A percentile compares a stretch with the other conserved stretches of the same genome.
Conservation (phyloP, 2,797 vertebrate genomes). For the Phylloscopus collybita region DNA sequence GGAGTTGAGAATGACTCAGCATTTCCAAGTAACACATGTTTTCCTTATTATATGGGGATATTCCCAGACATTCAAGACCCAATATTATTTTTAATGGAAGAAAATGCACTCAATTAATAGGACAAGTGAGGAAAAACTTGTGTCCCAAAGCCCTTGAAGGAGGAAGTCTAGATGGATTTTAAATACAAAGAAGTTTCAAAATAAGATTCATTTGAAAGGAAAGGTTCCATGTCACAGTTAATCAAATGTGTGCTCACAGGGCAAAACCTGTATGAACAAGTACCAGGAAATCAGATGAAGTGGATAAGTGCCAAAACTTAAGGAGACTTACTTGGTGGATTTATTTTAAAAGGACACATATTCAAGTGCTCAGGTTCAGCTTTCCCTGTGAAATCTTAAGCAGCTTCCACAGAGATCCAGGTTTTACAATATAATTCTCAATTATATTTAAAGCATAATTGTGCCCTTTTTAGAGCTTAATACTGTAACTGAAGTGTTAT, state of each 20-base stretch:
- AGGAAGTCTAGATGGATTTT: not conserved
- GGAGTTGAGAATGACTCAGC: not conserved
- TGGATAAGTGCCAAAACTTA: conserved; percentile 21
- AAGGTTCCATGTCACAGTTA: conserved; percentile 34
- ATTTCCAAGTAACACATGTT: not conserved
- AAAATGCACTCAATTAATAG: not conserved
- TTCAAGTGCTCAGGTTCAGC: not conserved
- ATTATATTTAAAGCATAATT: not conserved
- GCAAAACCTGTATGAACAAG: conserved; percentile 51
- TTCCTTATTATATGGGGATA: not conserved
- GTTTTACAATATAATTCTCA: not conserved
- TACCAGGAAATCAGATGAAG: conserved; percentile 21
- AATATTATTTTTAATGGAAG: not conserved
- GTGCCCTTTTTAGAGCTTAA: not conserved
- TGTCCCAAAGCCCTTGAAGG: not conserved
- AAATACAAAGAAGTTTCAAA: conserved; percentile 6
- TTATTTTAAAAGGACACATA: conserved; percentile 21
- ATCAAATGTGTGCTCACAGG: conserved; percentile 6
- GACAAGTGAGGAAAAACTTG: not conserved
- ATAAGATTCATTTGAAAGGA: not conserved
- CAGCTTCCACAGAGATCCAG: not conserved
- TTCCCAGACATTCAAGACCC: not conserved
- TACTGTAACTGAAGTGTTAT: not conserved
- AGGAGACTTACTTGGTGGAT: not conserved
- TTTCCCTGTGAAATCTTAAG: not conserved